These are phyloP conservation scores for Tachina lurida DNA, from an alignment of 2,888 invertebrate genomes.

Conservation along the genomic window DNA sequence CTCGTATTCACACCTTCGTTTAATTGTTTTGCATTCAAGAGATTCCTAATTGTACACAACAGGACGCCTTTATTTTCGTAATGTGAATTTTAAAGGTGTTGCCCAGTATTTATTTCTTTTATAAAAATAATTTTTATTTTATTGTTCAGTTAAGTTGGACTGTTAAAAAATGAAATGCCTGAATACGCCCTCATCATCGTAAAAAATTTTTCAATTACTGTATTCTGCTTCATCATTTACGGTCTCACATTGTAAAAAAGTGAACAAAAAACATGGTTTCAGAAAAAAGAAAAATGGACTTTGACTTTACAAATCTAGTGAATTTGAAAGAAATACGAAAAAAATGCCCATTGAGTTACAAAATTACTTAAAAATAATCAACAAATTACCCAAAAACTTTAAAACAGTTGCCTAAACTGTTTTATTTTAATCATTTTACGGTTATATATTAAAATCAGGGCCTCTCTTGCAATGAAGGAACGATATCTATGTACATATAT, in stretches of 20 bases:
- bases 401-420: no score
- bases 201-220: slow-evolving; percentile 17
- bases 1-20: slow-evolving; percentile 36
- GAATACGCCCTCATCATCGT: slow-evolving; percentile 41
- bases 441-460: no score
- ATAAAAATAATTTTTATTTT: slow-evolving; percentile 68
- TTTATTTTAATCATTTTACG: no score
- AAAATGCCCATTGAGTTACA: no score
- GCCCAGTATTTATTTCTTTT: slow-evolving; percentile 13
- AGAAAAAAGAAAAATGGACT: not conserved
- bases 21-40: slow-evolving; percentile 62
- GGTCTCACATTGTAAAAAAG: not conserved
- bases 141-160: slow-evolving; percentile 76
- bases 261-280: not conserved
- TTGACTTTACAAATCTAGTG: no score
- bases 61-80: slow-evolving; percentile 67
- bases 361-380: no score
- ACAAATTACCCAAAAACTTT: no score
- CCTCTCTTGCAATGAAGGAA: no score
- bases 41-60: slow-evolving; percentile 78
- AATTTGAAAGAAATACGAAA: no score
- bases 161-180: slow-evolving; percentile 41
- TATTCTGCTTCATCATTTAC: not conserved
- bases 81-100: slow-evolving; percentile 51
- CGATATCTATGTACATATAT: no score